Conservation (phyloP, 2,888 invertebrate species). For the Onchidella celtica region DNA sequence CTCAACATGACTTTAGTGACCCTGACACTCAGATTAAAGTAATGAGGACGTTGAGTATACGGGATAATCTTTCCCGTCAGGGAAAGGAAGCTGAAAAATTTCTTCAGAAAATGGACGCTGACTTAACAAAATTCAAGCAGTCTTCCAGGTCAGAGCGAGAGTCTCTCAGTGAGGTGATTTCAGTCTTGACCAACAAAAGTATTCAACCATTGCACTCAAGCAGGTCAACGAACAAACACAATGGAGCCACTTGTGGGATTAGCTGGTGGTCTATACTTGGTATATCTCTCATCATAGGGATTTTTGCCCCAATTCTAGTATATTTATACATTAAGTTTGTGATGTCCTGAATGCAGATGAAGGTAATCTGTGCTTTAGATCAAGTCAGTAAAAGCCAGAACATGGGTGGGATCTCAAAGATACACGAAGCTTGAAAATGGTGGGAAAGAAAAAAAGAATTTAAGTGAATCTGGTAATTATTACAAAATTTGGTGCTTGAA, state of each 20-base stretch:
- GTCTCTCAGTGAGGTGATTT: constrained; percentile 75
- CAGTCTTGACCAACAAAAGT: constrained; percentile 71
- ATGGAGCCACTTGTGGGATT: constrained; percentile 72
- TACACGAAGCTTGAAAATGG: too few species aligned
- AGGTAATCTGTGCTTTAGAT: too few species aligned
- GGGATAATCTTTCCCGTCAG: constrained; percentile 67
- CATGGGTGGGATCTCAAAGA: too few species aligned
- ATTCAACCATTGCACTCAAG: constrained; percentile 63
- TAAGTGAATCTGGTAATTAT: too few species aligned
- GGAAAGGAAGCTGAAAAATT: constrained; percentile 71
- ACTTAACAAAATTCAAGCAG: constrained; percentile 69
- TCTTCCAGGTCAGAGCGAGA: constrained; percentile 64
- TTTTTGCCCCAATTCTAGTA: constrained; percentile 59
- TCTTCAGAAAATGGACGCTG: constrained; percentile 75
- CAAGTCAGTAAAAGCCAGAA: too few species aligned
- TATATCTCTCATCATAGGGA: constrained; percentile 55
- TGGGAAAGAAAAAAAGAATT: too few species aligned
- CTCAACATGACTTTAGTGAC: constrained; percentile 69
- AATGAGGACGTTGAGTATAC: constrained; percentile 74
- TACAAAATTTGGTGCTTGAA: too few species aligned
- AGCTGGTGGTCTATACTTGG: constrained; percentile 64
- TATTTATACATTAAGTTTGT: constrained; percentile 53
- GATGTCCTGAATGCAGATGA: too few species aligned
- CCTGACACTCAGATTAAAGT: constrained; percentile 71
- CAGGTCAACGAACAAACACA: constrained; percentile 40